Evolutionary conservation across 2,113 vertebrate genomes (phyloP).

Genomic region (Bubalus kerabau): DNA sequence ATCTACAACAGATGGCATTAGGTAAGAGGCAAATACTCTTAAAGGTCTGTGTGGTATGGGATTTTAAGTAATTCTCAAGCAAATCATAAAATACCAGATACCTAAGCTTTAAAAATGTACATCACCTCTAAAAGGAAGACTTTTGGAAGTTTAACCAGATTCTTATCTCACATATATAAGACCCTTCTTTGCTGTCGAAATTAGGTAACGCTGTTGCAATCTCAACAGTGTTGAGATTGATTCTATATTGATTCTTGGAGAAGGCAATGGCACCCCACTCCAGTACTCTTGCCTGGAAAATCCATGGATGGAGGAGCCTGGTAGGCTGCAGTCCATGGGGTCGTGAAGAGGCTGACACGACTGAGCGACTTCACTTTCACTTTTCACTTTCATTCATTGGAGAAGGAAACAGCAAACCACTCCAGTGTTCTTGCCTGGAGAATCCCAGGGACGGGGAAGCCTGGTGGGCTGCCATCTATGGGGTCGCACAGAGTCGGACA

Average conservation of each 20-base stretch:
- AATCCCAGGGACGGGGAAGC: too few species aligned
- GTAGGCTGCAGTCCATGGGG: too few species aligned
- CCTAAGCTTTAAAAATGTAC: conserved; percentile 3
- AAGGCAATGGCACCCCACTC: too few species aligned
- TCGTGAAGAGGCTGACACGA: too few species aligned
- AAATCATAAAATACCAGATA: conserved; percentile 38
- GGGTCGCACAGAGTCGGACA: too few species aligned
- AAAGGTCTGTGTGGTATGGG: background rate
- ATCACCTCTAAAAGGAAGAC: conserved; percentile 21
- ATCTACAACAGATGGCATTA: conserved; percentile 67
- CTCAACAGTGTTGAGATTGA: background rate
- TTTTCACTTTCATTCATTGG: too few species aligned
- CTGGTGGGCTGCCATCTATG: too few species aligned
- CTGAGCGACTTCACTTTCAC: too few species aligned
- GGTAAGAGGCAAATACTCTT: conserved; percentile 58
- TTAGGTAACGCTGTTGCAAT: conserved; percentile 6
- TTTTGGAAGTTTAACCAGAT: background rate
- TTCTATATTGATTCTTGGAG: background rate
- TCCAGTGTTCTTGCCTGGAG: too few species aligned
- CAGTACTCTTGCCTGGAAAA: too few species aligned
- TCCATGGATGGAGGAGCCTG: too few species aligned
- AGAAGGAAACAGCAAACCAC: too few species aligned
- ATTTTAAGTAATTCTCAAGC: conserved; percentile 52
- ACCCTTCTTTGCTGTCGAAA: background rate
- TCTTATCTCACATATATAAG: background rate